Evolutionary conservation across 35 echinoderm and acorn worm species (phyloP).

Genomic region (Lytechinus variegatus): DNA sequence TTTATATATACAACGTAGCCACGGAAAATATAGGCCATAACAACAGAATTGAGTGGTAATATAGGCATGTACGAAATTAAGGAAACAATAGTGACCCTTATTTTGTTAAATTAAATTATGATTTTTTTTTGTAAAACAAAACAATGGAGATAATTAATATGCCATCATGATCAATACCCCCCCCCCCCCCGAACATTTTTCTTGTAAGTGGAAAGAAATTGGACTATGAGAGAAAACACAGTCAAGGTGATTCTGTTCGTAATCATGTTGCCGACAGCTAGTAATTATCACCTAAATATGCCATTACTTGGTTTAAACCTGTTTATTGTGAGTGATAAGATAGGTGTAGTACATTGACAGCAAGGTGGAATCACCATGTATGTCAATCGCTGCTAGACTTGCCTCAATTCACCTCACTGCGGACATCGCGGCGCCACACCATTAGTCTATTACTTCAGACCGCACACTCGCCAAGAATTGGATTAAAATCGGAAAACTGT

Average conservation of each 20-base stretch:
- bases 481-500: not conserved
- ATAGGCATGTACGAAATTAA: too few relatives aligned
- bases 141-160: too few relatives aligned
- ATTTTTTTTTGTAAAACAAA: too few relatives aligned
- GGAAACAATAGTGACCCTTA: too few relatives aligned
- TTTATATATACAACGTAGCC: too few relatives aligned
- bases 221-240: not conserved
- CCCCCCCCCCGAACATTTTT: too few relatives aligned
- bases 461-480: not conserved
- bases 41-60: too few relatives aligned
- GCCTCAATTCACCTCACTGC: not conserved
- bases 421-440: not conserved
- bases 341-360: not conserved
- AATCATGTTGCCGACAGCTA: not conserved
- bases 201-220: not conserved
- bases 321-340: conserved; percentile 13
- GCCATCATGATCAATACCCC: too few relatives aligned
- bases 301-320: not conserved
- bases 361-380: not conserved
- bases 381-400: conserved; percentile 9
- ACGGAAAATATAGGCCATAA: too few relatives aligned
- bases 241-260: not conserved
- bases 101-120: too few relatives aligned
- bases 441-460: not conserved
- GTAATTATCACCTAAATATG: not conserved